phyloP scores from a whole-genome alignment of 2,797 vertebrate species.

The Cirrhinus mrigala region DNA sequence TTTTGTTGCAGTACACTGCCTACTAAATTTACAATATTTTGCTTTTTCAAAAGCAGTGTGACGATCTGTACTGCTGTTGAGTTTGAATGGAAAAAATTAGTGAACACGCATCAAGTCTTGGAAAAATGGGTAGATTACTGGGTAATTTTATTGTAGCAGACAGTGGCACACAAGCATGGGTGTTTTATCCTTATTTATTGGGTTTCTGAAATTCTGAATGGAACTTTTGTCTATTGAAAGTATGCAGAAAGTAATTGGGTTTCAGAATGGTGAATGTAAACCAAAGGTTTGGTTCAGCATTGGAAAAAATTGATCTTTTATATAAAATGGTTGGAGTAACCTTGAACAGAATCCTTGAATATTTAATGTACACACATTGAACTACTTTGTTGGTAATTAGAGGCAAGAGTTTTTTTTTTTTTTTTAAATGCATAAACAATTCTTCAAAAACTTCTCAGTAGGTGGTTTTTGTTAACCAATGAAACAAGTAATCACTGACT shows the following conservation, averaged over 20 bases:
- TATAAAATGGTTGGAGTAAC: background rate
- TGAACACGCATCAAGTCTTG: background rate
- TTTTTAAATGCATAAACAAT: background rate
- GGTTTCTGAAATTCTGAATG: background rate
- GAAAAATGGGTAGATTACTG: background rate
- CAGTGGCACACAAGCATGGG: slow-evolving; percentile 15
- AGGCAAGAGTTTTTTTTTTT: background rate
- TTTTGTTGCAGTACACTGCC: background rate
- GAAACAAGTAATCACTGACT: background rate
- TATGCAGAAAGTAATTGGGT: background rate
- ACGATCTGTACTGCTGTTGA: slow-evolving; percentile 2
- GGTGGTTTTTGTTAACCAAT: background rate
- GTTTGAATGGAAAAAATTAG: background rate
- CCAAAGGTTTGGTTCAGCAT: background rate
- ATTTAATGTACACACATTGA: background rate
- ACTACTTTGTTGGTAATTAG: background rate
- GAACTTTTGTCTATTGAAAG: background rate
- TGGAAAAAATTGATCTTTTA: background rate
- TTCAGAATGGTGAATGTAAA: background rate
- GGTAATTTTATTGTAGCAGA: background rate
- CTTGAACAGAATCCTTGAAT: background rate
- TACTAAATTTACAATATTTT: background rate
- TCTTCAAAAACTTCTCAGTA: background rate
- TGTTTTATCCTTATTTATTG: background rate
- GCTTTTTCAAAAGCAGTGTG: background rate